Evolutionary conservation across 1,140 invertebrate genomes (phyloP).

Genomic region (Lanistes nyassanus): DNA sequence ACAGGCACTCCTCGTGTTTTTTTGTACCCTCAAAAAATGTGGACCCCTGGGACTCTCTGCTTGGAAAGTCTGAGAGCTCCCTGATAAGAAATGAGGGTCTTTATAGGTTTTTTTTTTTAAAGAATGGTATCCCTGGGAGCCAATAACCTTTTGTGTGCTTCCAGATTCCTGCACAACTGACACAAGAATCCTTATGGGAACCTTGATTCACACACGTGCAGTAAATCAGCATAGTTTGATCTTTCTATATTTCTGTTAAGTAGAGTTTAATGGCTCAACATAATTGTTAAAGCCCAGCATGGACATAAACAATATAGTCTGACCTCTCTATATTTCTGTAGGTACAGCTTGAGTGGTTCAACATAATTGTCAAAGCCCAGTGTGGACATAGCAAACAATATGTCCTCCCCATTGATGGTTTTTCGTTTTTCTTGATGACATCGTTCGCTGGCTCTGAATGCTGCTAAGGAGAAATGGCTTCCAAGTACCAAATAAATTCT

Average conservation of each 20-base stretch:
- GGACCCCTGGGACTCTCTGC: no score
- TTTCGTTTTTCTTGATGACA: conserved; percentile 98
- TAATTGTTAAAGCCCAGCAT: conserved; percentile 97
- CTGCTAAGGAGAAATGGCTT: conserved; percentile 37
- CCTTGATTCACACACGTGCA: no score
- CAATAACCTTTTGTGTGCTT: no score
- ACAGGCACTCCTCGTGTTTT: no score
- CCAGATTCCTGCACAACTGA: no score
- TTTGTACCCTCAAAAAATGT: no score
- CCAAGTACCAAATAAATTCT: no score
- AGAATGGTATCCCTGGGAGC: no score
- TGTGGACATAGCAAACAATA: conserved; percentile 95
- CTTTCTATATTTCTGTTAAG: conserved; percentile 96
- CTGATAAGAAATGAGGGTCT: no score
- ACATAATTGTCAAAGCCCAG: conserved; percentile 99
- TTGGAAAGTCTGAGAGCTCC: no score
- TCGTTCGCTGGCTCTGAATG: conserved; percentile 82
- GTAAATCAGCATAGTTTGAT: conserved; percentile 65
- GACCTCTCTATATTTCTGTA: conserved; percentile 96
- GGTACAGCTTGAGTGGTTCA: conserved; percentile 94
- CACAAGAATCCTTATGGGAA: no score
- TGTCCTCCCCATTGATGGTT: conserved; percentile 95
- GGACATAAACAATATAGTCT: conserved; percentile 47
- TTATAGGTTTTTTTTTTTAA: no score
- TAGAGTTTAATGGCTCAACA: conserved; percentile 97